phyloP scores from a whole-genome alignment of 2,113 vertebrate species.

The Telmatochromis sp. region DNA sequence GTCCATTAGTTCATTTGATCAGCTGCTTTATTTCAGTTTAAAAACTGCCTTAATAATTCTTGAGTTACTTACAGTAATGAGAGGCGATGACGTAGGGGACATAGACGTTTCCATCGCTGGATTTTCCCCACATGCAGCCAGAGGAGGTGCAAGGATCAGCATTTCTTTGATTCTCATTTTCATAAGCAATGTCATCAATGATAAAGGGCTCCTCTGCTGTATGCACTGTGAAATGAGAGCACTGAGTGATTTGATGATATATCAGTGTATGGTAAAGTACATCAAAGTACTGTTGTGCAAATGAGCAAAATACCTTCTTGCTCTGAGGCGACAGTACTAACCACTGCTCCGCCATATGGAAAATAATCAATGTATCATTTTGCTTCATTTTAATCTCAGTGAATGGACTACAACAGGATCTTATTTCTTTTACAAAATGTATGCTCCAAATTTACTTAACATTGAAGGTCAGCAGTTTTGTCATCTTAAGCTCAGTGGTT shows the following conservation, averaged over 20 bases:
- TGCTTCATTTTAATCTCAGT: neutral
- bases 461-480: neutral
- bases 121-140: conserved; percentile 57
- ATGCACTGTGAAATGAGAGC: conserved; percentile 16
- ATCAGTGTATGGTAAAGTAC: neutral
- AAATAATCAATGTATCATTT: neutral
- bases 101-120: conserved; percentile 38
- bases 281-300: neutral
- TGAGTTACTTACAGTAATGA: conserved; percentile 39
- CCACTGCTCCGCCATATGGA: neutral
- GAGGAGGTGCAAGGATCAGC: conserved; percentile 61
- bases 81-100: conserved; percentile 53
- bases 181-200: conserved; percentile 58
- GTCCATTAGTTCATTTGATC: neutral
- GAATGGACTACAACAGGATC: neutral
- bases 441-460: neutral
- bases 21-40: neutral
- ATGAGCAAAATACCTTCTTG: neutral
- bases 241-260: neutral
- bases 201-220: conserved; percentile 31
- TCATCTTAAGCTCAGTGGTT: neutral
- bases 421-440: neutral
- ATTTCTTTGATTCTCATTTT: conserved; percentile 35
- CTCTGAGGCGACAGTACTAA: neutral
- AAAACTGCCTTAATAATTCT: neutral